Conservation (phyloP, 2,888 invertebrate genomes). For the Microctonus brassicae region DNA sequence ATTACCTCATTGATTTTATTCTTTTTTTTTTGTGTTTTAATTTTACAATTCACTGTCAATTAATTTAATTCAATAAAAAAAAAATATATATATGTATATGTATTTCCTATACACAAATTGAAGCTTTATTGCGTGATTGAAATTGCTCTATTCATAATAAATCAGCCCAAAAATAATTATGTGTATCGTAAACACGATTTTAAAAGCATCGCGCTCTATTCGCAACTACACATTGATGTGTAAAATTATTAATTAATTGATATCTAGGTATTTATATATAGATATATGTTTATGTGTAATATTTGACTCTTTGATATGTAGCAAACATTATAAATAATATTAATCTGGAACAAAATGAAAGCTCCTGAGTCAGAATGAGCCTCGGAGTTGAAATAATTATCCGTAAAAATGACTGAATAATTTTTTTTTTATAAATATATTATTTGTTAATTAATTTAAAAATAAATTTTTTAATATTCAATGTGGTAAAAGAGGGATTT, state of each 20-base stretch:
- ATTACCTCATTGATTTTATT: slow-evolving; percentile 39
- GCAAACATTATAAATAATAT: slow-evolving; percentile 57
- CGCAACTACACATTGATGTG: slow-evolving; percentile 30
- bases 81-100: too few relatives aligned
- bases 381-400: slow-evolving; percentile 40
- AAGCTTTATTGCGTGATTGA: neutral
- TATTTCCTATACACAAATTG: slow-evolving; percentile 7
- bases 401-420: neutral
- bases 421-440: neutral
- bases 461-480: slow-evolving; percentile 1
- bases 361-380: slow-evolving; percentile 57
- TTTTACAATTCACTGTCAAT: neutral
- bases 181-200: slow-evolving; percentile 20
- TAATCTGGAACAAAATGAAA: slow-evolving; percentile 50
- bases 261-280: neutral
- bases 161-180: slow-evolving; percentile 17
- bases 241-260: slow-evolving; percentile 24
- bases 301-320: slow-evolving; percentile 48
- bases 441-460: neutral
- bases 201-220: slow-evolving; percentile 31
- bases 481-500: too few relatives aligned
- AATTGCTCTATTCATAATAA: neutral
- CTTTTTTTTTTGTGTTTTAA: slow-evolving; percentile 24
- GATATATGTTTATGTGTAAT: neutral
- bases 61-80: neutral